phyloP scores from a whole-genome alignment of 2,113 vertebrate genomes.

The Solenodon paradoxus region DNA sequence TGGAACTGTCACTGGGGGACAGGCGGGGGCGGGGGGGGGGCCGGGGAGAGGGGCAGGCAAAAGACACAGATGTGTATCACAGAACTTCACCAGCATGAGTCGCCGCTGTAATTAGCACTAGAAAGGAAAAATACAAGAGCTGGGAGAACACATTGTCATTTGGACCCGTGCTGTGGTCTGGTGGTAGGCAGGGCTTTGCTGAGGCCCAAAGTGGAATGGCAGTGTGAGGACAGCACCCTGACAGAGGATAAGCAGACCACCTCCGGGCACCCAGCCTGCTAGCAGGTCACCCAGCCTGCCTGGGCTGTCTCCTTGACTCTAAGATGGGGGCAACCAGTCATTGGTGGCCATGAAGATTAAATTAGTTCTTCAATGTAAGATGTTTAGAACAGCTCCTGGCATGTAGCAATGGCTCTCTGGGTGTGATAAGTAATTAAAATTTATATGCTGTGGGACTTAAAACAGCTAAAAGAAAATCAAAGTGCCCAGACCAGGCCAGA shows the following conservation, averaged over 20 bases:
- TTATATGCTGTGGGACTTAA: neutral
- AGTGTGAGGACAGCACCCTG: neutral
- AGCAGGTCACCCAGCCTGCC: neutral
- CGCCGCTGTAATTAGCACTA: neutral
- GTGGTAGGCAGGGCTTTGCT: rapidly evolving
- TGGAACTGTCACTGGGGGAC: neutral
- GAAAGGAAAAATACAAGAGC: neutral
- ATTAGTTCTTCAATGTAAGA: neutral
- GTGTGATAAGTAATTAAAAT: neutral
- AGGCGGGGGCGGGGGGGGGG: neutral
- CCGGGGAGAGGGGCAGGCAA: neutral
- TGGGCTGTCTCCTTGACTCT: neutral
- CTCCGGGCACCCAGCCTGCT: rapidly evolving
- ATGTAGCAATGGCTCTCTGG: neutral
- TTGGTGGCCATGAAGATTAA: neutral
- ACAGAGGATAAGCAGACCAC: neutral
- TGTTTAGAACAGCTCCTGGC: neutral
- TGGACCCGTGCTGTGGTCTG: neutral
- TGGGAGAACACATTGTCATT: rapidly evolving
- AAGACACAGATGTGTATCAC: too few species aligned
- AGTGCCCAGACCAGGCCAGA: neutral
- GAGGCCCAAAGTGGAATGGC: neutral
- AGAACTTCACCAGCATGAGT: neutral
- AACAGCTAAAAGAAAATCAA: slow-evolving; percentile 11
- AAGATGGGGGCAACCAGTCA: neutral